phyloP scores from a whole-genome alignment of 2,797 vertebrate species.

The Caiman crocodilus region DNA sequence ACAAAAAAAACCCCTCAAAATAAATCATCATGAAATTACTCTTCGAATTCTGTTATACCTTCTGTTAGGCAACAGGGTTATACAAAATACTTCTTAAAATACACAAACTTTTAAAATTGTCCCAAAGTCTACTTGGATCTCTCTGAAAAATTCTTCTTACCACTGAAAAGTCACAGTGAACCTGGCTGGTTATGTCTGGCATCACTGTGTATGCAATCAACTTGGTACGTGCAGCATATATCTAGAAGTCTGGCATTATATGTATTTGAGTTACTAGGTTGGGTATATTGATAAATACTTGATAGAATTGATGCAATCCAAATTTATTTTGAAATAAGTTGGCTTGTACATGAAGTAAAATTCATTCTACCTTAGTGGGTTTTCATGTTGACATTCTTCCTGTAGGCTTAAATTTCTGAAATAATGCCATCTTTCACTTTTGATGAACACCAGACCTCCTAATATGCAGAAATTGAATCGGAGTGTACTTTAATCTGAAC shows the following conservation, averaged over 20 bases:
- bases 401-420: background rate
- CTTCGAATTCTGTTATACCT: background rate
- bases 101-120: too few species aligned
- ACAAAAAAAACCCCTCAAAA: background rate
- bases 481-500: background rate
- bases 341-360: background rate
- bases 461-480: background rate
- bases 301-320: background rate
- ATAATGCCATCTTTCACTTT: background rate
- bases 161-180: background rate
- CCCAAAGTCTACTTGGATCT: background rate
- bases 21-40: background rate
- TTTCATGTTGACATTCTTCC: background rate
- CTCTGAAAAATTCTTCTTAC: background rate
- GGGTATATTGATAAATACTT: background rate
- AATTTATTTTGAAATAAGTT: background rate
- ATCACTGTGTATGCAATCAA: background rate
- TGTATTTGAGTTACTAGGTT: background rate
- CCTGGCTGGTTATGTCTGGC: background rate
- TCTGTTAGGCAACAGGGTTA: background rate
- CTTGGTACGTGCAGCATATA: background rate
- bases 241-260: background rate
- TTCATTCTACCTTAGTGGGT: background rate
- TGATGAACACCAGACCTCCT: background rate
- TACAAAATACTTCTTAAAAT: background rate